Evolutionary conservation across 1,140 invertebrate species (phyloP), one percentile per base, ranked within the genome.

Genomic region (Drosophila repletoides): DNA sequence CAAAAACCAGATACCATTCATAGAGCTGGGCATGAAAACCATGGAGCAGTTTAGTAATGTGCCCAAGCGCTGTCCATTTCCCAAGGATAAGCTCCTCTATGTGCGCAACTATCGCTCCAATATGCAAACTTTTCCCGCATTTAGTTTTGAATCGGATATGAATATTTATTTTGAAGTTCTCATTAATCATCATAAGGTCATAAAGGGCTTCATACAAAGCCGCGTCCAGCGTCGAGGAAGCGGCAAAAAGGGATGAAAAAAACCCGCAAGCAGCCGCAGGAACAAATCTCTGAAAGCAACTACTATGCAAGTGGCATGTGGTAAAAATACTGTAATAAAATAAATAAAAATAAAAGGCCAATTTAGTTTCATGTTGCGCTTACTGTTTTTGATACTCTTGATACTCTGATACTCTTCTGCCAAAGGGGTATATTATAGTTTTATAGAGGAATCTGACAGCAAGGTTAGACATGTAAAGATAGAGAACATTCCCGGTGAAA

Each of bases 101-200:
- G 19, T 81, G 5, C 72, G 72, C 5, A 69, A 51, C 1, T 72
- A 73, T 31, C 66, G 65, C 0, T 19, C 58, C 4, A 75, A 79
- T 58, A 88, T 88, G 83, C 40, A 74, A 34, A 31, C 75, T 21
- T 12, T 79, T 41, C 70, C 66, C 6, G 63, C 80, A 1, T 71
- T 77, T 19, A 52, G 51, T 14, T 84, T 83, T 3, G 77, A 84
- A 41, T 21, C 71, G 4, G 70, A 67, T 34, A 72, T 81, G 56
- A 51, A 77, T 49, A 19, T 77, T 14, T 61, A 66, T 55, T 72
- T 63, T 31, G 66, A 74, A 0, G 21, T 87, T 12, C 29, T 71
- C 10, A 64, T 69, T 28, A 72, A 80, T 31, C 59, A 63, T 14
- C 63, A 80, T 7, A 73, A 84, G 52, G 14, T 88, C 41, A 66